phyloP scores from a whole-genome alignment of 1,140 invertebrate genomes.

The Acromyrmex echinatior region DNA sequence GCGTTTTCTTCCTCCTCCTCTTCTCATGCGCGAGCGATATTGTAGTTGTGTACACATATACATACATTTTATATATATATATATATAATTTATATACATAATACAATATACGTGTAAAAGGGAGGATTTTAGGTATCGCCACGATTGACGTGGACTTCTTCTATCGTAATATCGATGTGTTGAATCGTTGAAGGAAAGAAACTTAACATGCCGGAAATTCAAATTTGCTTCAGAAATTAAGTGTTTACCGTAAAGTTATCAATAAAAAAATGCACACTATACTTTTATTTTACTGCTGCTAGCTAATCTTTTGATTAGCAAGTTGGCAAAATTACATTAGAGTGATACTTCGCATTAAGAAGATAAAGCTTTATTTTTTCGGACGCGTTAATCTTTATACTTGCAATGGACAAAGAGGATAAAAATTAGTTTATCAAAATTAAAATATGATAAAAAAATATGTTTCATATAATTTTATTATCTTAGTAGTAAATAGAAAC shows the following conservation, averaged over 20 bases:
- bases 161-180: conserved; percentile 18
- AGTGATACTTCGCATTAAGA: not conserved
- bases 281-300: not conserved
- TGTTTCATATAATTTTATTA: not conserved
- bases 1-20: conserved; percentile 34
- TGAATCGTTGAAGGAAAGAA: not conserved
- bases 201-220: not conserved
- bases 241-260: not conserved
- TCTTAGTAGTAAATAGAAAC: not conserved
- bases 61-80: not conserved
- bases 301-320: not conserved
- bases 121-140: not conserved
- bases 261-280: not conserved
- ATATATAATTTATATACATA: not conserved
- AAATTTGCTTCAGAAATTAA: not conserved
- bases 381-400: not conserved
- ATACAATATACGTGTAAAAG: not conserved
- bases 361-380: not conserved
- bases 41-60: not conserved
- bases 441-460: not conserved
- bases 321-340: not conserved
- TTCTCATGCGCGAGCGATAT: not conserved
- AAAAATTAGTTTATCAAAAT: not conserved
- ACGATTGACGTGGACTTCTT: not conserved
- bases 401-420: not conserved